Evolutionary conservation across 2,888 invertebrate species (phyloP).

Genomic region (Athalia cordata): DNA sequence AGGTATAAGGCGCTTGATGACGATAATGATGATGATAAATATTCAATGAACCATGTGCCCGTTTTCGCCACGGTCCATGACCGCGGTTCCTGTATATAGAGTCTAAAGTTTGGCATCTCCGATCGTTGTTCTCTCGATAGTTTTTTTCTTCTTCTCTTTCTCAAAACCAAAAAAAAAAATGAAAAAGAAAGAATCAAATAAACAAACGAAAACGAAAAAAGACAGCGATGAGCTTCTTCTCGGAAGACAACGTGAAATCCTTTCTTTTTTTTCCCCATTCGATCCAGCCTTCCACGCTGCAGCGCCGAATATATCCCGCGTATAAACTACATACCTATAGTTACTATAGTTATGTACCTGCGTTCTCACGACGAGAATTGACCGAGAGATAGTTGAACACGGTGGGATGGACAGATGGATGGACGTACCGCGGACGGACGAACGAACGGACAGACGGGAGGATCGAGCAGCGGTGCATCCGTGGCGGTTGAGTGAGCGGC

Average conservation of each 20-base stretch:
- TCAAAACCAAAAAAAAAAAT: neutral
- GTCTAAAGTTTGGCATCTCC: neutral
- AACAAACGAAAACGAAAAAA: neutral
- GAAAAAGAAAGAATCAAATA: neutral
- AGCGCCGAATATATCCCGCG: neutral
- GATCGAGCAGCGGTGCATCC: constrained; percentile 29
- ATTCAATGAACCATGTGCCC: constrained; percentile 12
- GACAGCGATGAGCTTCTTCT: constrained; percentile 8
- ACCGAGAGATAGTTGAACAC: neutral
- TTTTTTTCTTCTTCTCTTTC: too few relatives aligned
- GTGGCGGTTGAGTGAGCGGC: constrained; percentile 17
- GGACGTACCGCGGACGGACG: neutral
- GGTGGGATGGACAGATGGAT: constrained; percentile 1
- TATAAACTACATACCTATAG: neutral
- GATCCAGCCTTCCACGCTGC: neutral
- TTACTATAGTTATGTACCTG: neutral
- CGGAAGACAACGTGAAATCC: constrained; percentile 37
- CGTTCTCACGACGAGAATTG: constrained; percentile 24
- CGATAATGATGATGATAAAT: neutral
- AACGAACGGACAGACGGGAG: neutral
- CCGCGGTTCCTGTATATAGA: neutral
- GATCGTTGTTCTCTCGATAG: neutral
- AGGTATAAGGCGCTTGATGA: constrained; percentile 2
- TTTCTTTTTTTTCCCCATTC: constrained; percentile 36
- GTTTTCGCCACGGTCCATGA: constrained; percentile 22